Conservation (phyloP, 2,113 vertebrate genomes). For the Semnornis frantzii region DNA sequence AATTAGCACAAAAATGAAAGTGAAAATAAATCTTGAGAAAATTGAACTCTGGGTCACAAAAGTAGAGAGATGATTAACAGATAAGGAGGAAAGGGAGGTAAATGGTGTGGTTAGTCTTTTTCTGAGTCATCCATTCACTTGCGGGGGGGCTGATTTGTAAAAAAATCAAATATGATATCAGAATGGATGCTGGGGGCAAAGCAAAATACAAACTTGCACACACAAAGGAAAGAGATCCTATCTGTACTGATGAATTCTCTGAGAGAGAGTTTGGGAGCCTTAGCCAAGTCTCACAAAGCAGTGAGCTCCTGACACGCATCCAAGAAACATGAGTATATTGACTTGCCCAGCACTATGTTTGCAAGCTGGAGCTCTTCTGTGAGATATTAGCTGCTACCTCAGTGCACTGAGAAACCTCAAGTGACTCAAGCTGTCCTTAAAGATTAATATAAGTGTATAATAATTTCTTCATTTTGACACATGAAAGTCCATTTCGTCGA, state of each 20-base stretch:
- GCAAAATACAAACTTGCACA: conserved; percentile 40
- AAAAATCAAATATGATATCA: conserved; percentile 39
- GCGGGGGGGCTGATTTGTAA: background rate
- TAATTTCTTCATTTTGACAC: background rate
- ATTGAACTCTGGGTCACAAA: conserved; percentile 4
- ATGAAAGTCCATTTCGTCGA: conserved; percentile 18
- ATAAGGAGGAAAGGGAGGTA: background rate
- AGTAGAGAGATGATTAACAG: conserved; percentile 14
- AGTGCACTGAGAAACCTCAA: background rate
- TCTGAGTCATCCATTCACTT: conserved; percentile 12
- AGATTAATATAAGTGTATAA: background rate
- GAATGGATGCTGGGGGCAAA: conserved; percentile 21
- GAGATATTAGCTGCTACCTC: background rate
- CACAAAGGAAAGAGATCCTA: conserved; percentile 17
- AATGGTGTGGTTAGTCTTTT: background rate
- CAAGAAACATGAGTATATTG: background rate
- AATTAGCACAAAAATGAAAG: conserved; percentile 48
- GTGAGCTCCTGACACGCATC: conserved; percentile 26
- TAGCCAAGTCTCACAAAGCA: conserved; percentile 43
- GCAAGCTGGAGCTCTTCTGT: conserved; percentile 1
- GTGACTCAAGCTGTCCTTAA: background rate
- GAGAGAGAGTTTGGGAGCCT: background rate
- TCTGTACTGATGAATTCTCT: conserved; percentile 28
- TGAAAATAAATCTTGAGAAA: conserved; percentile 34
- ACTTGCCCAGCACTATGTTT: background rate